These are phyloP conservation scores for Hoplodrina blanda DNA, from an alignment of 2,888 invertebrate species.

Conservation along the genomic window DNA sequence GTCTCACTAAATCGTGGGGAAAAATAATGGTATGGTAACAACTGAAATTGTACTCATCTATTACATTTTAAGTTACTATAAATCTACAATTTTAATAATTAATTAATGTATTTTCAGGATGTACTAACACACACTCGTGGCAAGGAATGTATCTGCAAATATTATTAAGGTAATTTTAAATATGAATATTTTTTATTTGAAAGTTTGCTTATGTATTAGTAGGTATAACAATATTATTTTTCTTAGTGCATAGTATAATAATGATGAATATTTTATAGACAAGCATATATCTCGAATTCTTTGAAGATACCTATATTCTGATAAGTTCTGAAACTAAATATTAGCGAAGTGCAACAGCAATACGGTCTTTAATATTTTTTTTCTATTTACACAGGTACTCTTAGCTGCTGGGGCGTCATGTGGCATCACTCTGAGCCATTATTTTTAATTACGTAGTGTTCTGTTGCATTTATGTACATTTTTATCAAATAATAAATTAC, in stretches of 20 bases:
- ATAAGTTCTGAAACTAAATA: conserved; percentile 24
- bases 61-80: background rate
- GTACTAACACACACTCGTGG: background rate
- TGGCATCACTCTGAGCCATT: too few species aligned
- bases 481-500: conserved; percentile 25
- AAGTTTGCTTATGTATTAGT: conserved; percentile 74
- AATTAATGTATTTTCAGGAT: conserved; percentile 24
- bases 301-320: conserved; percentile 77
- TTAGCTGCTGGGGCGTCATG: background rate
- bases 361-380: background rate
- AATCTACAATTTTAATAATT: background rate
- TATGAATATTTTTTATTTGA: conserved; percentile 47
- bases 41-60: conserved; percentile 61
- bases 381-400: conserved; percentile 17
- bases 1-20: conserved; percentile 81
- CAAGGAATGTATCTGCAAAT: background rate
- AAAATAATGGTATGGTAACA: conserved; percentile 80
- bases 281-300: conserved; percentile 82
- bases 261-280: conserved; percentile 75
- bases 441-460: too few species aligned
- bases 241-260: background rate
- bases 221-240: too few species aligned
- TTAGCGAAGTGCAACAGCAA: background rate
- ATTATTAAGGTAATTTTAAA: conserved; percentile 23
- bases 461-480: background rate